These are phyloP conservation scores for Stigmatopora argus DNA, from an alignment of 2,113 vertebrate genomes.

Conservation along the genomic window DNA sequence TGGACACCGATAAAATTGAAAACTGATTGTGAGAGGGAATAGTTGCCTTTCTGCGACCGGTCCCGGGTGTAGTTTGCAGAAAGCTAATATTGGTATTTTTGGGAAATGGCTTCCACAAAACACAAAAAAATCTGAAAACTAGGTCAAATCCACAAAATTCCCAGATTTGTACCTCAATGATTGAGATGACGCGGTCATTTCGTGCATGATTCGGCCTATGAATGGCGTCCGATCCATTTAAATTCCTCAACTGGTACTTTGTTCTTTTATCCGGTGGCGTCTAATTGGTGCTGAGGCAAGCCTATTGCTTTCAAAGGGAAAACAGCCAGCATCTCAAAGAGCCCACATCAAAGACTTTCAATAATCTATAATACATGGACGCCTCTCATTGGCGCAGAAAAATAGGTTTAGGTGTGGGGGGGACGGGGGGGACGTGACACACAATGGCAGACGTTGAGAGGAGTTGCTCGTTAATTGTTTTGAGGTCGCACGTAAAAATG, in stretches of 20 bases:
- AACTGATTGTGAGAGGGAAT: no score
- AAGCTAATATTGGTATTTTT: no score
- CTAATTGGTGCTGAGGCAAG: constrained; percentile 19
- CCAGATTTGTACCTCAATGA: no score
- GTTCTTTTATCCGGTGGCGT: constrained; percentile 1
- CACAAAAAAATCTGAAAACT: no score
- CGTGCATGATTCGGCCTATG: no score
- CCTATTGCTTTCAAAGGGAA: constrained; percentile 49
- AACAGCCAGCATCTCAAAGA: constrained; percentile 43
- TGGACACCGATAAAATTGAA: no score
- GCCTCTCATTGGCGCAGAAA: constrained; percentile 28
- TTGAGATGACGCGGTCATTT: no score
- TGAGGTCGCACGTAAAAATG: not conserved
- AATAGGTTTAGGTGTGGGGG: constrained; percentile 24
- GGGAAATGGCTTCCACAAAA: no score
- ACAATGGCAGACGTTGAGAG: constrained; percentile 8
- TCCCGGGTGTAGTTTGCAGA: no score
- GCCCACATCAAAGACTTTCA: constrained; percentile 49
- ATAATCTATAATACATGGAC: constrained; percentile 55
- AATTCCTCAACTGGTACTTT: constrained; percentile 11
- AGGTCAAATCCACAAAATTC: no score
- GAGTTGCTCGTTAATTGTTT: constrained; percentile 12
- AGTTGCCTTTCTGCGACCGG: no score
- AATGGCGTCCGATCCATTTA: no score
- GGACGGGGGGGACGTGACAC: constrained; percentile 4